Evolutionary conservation across 2,888 invertebrate species (phyloP).

Genomic region (Perithous albicinctus): DNA sequence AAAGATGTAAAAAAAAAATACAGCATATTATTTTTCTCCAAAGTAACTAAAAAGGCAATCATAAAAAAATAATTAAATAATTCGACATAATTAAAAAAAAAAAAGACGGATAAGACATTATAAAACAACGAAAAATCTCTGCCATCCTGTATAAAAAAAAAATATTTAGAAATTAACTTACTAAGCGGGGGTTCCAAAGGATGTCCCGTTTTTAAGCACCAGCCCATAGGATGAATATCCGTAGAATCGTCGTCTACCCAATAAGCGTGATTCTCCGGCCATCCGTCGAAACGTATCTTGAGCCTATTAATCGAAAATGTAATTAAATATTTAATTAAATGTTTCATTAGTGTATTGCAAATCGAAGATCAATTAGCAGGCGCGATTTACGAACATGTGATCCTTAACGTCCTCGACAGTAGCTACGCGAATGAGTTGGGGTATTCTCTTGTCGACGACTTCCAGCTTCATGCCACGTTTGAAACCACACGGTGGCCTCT

Average conservation of each 20-base stretch:
- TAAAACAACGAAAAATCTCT: too few species aligned
- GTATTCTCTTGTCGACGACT: constrained; percentile 93
- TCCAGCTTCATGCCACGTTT: constrained; percentile 94
- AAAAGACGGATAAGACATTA: too few species aligned
- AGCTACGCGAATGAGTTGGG: constrained; percentile 94
- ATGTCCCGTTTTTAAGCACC: constrained; percentile 96
- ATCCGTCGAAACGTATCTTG: constrained; percentile 94
- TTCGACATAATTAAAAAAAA: background rate
- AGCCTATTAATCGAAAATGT: constrained; percentile 72
- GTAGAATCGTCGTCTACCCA: constrained; percentile 96
- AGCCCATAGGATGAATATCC: constrained; percentile 96
- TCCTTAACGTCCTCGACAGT: constrained; percentile 91
- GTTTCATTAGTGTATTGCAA: background rate
- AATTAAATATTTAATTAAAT: background rate
- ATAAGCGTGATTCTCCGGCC: constrained; percentile 93
- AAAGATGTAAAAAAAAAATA: too few species aligned
- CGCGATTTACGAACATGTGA: constrained; percentile 84
- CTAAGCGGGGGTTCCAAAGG: constrained; percentile 94
- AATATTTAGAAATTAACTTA: constrained; percentile 82
- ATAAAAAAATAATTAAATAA: background rate
- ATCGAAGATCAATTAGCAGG: background rate
- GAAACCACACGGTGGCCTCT: constrained; percentile 92
- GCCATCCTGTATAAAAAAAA: background rate
- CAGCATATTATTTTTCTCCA: background rate
- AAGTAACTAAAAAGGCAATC: too few species aligned